Base-by-base conservation (phyloP, 1,140 invertebrate species). In the Samia ricini region DNA sequence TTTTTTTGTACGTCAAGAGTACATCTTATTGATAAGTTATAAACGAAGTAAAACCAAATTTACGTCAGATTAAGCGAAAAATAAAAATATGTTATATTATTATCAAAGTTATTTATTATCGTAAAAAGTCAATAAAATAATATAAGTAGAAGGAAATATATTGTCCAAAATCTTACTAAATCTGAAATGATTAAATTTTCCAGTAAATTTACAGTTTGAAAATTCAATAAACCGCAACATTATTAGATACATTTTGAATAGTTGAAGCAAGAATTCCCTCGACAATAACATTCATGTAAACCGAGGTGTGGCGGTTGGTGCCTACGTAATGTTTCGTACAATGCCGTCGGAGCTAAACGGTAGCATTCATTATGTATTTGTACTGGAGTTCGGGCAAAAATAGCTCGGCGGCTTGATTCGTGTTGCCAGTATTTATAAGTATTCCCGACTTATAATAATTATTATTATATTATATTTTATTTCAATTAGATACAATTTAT, bases 321-420 rank as follows among this genome's bases (percentile, higher is more conserved):
- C n/a, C 60, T 63, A 61, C 64, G 51, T 69, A 79, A 75, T 76
- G 33, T 42, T 42, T 42, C 12, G 33, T 15, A 83, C 79, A 81
- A 77, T 74, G 72, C 71, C 61, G 33, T 42, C 33, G 33, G 33
- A 72, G 68, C 74, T 81, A 71, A 77, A 74, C 71, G 72, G 64
- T 65, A 62, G 75, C 85, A 85, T 89, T 85, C 84, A 89, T 87
- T 85, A 89, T 87, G 83, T 88, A 84, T 88, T 78, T 79, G 70
- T 71, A 64, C 57, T 60, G 61, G 66, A 60, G 66, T 67, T 61
- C 69, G 66, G 72, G 83, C 81, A 89, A 86, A 89, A 88, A 86
- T 85, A 74, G 71, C 73, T 61, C 60, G 63, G 64, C 67, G 56
- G 48, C 54, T 52, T 15, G 51, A 23, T 15, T 52, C 52, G 56